A percentile compares a stretch with the other conserved stretches of the same genome.
Conservation (phyloP, 2,888 invertebrate species). For the Nymphalis c-album region DNA sequence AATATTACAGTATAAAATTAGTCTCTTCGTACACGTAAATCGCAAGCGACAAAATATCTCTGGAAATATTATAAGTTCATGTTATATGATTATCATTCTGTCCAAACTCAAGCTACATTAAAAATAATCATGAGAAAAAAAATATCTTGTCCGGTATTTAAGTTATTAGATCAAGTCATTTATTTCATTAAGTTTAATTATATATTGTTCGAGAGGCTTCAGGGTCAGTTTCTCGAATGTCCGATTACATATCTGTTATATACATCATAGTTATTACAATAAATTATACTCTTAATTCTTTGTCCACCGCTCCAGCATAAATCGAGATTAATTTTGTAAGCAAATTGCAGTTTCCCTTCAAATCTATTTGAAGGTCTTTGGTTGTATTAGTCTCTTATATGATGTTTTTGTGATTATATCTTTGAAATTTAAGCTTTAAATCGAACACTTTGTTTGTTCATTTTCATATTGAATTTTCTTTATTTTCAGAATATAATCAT, state of each 20-base stretch:
- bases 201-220: constrained; percentile 45
- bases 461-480: too few species aligned
- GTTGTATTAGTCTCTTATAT: constrained; percentile 41
- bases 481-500: too few species aligned
- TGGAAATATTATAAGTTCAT: too few species aligned
- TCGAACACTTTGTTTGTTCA: background rate
- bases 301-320: constrained; percentile 50
- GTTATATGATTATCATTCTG: too few species aligned
- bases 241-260: constrained; percentile 41
- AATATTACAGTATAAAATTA: too few species aligned
- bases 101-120: too few species aligned
- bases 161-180: background rate
- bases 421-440: background rate
- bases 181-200: background rate
- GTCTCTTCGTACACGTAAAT: too few species aligned
- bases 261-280: constrained; percentile 56
- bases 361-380: constrained; percentile 45
- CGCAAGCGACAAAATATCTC: too few species aligned
- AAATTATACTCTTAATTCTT: constrained; percentile 51
- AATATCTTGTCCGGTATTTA: background rate
- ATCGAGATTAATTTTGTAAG: constrained; percentile 51
- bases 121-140: background rate
- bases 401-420: constrained; percentile 20
- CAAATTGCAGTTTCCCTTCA: constrained; percentile 56
- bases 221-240: constrained; percentile 52